Evolutionary conservation across 1,140 invertebrate species (phyloP), one percentile per base, ranked within the genome.

Genomic region (Apis dorsata): DNA sequence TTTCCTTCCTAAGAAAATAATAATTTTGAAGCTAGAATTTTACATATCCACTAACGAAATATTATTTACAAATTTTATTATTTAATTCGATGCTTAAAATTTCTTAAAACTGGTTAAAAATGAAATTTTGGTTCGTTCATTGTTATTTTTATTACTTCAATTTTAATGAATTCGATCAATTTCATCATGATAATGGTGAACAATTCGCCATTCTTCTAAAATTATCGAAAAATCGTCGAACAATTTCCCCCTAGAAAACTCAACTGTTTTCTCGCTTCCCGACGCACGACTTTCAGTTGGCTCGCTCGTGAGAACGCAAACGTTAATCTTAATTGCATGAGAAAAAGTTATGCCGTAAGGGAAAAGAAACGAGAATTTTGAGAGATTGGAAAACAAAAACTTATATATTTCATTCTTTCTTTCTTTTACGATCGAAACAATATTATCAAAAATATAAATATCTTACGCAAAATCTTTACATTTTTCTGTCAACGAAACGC

Each of bases 1-100:
- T 81, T 87, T 79, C 57, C 62, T 85, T 13, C 34, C n/a, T n/a
- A 49, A 72, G 44, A 87, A 82, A 88, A 81, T 28, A 66, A 74
- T 68, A 69, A n/a, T 15, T 84, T 81, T 53, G 51, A 55, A 75
- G 28, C 44, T n/a, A 28, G 24, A 15, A 9, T 62, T n/a, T 21
- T 10, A 44, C 17, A 59, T 21, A n/a, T 59, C 28, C 17, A 19
- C 2, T 34, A 19, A 12, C 17, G 28, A n/a, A 60, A 49, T 60
- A n/a, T 49, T 12, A 60, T 10, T 17, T 8, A 19, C 51, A 2
- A 55, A 71, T 15, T 57, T 13, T 34, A n/a, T 17, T 44, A 5
- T 3, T 15, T 15, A 51, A n/a, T 49, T n/a, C 5, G 24, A 13
- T 24, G 11, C 13, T 21, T 49, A 13, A 44, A 65, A 34, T 65